Base-by-base conservation (phyloP, 37 sponge, comb jelly and placozoan genomes). In the Crambe crambe region DNA sequence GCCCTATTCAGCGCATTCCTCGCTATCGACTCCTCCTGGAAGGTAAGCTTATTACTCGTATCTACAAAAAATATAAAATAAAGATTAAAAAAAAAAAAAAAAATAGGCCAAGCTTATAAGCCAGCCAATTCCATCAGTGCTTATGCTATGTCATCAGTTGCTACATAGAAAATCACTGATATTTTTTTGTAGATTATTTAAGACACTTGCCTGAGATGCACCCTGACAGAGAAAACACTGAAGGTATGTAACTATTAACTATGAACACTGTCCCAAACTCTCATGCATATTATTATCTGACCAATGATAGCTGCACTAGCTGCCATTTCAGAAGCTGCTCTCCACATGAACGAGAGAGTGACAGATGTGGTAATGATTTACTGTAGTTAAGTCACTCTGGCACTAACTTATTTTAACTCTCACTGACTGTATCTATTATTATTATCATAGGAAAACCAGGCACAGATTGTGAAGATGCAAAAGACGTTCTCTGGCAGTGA, bases 1-100 rank as follows among this genome's bases (percentile, higher is more conserved):
- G 68, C 29, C 91, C 91, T 2, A 81, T 90, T 39, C 91, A 90
- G 58, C 74, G 91, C 37, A 86, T 90, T 54, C 91, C 91, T 34
- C 66, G 91, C 8, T 90, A 90, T 77, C 62, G 51, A 39, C 83
- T 90, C 0, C 73, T 90, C 9, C 78, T 90, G 12, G 73, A 86
- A 86, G 86, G 91, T 90, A 35, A 9, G 38, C 34, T 18, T n/a
- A n/a, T n/a, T n/a, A n/a, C n/a, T n/a, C n/a, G n/a, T n/a, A n/a
- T n/a, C n/a, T n/a, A n/a, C n/a, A n/a, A n/a, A n/a, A n/a, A n/a
- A n/a, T n/a, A n/a, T n/a, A n/a, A n/a, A n/a, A n/a, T n/a, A n/a
- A n/a, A n/a, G n/a, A n/a, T n/a, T n/a, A n/a, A n/a, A n/a, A n/a
- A n/a, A n/a, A n/a, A n/a, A n/a, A n/a, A n/a, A n/a, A n/a, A n/a